A percentile compares a stretch with the other conserved stretches of the same genome.
Conservation (phyloP, 1,140 invertebrate genomes). For the Triops cancriformis region DNA sequence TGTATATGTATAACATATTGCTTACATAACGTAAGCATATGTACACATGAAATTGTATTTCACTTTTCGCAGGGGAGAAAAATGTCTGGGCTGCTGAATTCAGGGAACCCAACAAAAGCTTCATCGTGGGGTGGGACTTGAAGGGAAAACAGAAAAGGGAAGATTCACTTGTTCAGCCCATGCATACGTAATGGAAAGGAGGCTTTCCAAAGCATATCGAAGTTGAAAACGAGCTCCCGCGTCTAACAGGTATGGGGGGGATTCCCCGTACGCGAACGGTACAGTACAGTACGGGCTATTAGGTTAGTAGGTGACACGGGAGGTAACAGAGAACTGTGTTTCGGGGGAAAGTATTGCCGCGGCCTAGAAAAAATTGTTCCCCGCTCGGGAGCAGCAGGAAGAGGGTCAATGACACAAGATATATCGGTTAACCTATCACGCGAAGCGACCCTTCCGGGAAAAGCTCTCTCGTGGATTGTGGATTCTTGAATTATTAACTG, state of each 20-base stretch:
- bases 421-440: conserved; percentile 4
- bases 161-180: background rate
- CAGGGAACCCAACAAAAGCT: no score
- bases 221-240: background rate
- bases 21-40: no score
- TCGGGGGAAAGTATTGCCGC: background rate
- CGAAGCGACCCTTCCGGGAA: background rate
- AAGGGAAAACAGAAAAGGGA: background rate
- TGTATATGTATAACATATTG: no score
- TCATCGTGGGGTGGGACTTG: background rate
- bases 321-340: background rate
- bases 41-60: no score
- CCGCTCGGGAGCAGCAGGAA: background rate
- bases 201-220: background rate
- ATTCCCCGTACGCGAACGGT: no score
- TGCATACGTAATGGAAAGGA: background rate
- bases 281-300: no score
- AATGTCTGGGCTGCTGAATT: no score
- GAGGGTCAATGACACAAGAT: conserved; percentile 1
- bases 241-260: no score
- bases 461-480: conserved; percentile 2
- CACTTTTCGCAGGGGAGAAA: no score
- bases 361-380: background rate
- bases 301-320: background rate
- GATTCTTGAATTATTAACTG: background rate